Conservation (phyloP, 2,797 vertebrate genomes). For the Falco columbarius region DNA sequence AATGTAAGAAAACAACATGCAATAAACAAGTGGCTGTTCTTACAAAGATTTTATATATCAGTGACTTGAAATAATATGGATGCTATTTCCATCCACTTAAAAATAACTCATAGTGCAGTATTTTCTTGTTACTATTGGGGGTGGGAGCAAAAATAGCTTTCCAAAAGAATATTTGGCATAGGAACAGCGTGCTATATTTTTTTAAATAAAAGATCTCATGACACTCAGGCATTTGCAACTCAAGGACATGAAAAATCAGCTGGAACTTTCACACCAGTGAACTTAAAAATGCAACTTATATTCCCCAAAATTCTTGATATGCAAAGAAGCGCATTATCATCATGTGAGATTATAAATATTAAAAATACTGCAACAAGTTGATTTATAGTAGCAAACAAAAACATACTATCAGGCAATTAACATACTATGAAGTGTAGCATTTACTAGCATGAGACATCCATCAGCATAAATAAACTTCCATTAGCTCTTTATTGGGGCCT, state of each 20-base stretch:
- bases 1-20: slow-evolving; percentile 60
- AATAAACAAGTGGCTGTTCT: slow-evolving; percentile 71
- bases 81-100: slow-evolving; percentile 75
- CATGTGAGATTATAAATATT: not conserved
- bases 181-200: slow-evolving; percentile 56
- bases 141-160: slow-evolving; percentile 74
- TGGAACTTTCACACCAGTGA: not conserved
- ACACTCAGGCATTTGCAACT: slow-evolving; percentile 53
- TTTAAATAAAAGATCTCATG: slow-evolving; percentile 70
- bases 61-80: slow-evolving; percentile 76
- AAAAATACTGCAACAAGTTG: not conserved
- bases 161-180: slow-evolving; percentile 72
- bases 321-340: not conserved
- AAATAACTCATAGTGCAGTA: slow-evolving; percentile 77
- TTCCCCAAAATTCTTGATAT: not conserved
- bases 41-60: slow-evolving; percentile 70
- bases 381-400: slow-evolving; percentile 19
- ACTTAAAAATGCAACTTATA: not conserved
- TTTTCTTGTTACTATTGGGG: slow-evolving; percentile 77
- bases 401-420: not conserved
- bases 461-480: not conserved
- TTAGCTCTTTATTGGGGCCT: not conserved
- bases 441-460: not conserved
- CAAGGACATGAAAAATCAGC: slow-evolving; percentile 32
- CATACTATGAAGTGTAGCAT: not conserved